A percentile compares a stretch with the other conserved stretches of the same genome.
These are phyloP conservation scores for Dicaeum eximium DNA, from an alignment of 2,113 vertebrate species.

Conservation along the genomic window DNA sequence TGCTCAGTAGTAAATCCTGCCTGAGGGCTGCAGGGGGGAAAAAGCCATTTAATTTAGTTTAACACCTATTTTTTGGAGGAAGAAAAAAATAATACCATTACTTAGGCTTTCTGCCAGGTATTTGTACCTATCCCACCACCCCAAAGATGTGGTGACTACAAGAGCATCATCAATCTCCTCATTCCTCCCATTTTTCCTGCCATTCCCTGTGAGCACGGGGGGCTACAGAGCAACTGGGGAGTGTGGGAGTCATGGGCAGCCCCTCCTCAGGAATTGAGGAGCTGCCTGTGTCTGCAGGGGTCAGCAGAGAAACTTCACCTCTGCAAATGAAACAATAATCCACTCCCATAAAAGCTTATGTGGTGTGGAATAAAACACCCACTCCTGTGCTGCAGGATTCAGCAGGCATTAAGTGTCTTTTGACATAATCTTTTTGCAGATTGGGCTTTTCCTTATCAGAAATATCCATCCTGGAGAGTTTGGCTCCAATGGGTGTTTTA, in stretches of 20 bases:
- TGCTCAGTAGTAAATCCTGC: not conserved
- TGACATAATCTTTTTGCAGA: not conserved
- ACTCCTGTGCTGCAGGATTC: not conserved
- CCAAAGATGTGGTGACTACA: not conserved
- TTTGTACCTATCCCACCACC: not conserved
- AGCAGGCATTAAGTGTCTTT: not conserved
- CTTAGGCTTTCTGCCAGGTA: not conserved
- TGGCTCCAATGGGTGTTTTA: not conserved
- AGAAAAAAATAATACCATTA: not conserved
- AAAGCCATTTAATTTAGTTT: not conserved
- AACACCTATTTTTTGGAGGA: not conserved
- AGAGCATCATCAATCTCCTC: not conserved
- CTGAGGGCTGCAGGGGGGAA: not conserved
- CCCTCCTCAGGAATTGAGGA: not conserved
- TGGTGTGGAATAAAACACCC: not conserved
- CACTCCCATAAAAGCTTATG: not conserved
- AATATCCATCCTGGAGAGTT: not conserved
- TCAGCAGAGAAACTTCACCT: not conserved
- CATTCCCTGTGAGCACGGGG: not conserved
- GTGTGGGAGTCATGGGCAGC: not conserved
- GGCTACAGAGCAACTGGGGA: not conserved
- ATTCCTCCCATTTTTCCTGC: not conserved
- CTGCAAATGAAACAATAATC: not conserved
- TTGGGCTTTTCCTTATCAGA: not conserved
- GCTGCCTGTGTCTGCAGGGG: not conserved